These are phyloP conservation scores for Astreopora myriophthalma DNA, from an alignment of 64 coral and sea anemone genomes.

Conservation along the genomic window DNA sequence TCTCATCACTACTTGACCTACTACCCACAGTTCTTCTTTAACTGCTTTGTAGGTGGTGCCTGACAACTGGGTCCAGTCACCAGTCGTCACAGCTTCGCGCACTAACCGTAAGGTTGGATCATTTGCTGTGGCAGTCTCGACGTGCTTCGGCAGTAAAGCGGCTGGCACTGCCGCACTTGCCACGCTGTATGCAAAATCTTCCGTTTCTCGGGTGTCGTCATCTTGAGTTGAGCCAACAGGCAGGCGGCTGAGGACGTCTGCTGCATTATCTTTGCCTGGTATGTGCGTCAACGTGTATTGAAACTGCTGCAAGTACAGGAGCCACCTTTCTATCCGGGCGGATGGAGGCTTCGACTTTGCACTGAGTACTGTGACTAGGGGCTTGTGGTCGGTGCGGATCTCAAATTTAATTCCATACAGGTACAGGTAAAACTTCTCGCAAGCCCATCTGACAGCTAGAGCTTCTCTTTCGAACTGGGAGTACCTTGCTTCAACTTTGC, in stretches of 20 bases:
- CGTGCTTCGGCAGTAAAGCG: constrained; percentile 20
- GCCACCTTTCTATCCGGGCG: constrained; percentile 51
- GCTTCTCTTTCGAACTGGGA: constrained; percentile 40
- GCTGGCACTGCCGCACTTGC: not conserved
- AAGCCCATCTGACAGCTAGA: constrained; percentile 2
- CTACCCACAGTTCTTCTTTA: no score
- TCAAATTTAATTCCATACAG: not conserved
- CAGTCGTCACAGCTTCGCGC: not conserved
- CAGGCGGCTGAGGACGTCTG: constrained; percentile 46
- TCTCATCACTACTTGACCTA: no score
- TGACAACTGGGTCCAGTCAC: constrained; percentile 26
- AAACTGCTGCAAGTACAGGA: constrained; percentile 59
- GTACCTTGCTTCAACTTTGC: constrained; percentile 25
- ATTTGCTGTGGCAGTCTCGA: constrained; percentile 6
- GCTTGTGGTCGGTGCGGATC: constrained; percentile 16
- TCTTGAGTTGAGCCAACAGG: not conserved
- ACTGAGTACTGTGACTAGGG: not conserved
- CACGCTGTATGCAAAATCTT: constrained; percentile 59
- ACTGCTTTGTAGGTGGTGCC: constrained; percentile 46
- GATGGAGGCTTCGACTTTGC: constrained; percentile 44
- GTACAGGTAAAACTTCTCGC: constrained; percentile 23
- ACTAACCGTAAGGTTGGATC: not conserved
- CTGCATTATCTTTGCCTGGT: constrained; percentile 7
- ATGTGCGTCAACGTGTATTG: constrained; percentile 38
- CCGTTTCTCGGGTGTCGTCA: constrained; percentile 1